Evolutionary conservation across 2,888 invertebrate species (phyloP).

Genomic region (Trachelus iudaicus): DNA sequence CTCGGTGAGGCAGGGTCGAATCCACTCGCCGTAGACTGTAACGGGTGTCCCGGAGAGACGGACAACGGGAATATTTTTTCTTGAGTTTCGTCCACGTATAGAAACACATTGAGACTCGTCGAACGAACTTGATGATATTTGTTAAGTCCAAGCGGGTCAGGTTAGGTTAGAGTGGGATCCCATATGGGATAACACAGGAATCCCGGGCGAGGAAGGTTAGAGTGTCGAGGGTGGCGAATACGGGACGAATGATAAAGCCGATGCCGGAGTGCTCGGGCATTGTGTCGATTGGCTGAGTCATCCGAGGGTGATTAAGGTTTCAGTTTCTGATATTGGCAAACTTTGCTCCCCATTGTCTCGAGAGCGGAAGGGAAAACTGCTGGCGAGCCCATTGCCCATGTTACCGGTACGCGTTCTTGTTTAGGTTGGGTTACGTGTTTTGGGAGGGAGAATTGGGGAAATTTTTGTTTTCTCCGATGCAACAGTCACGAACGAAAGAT

Average conservation of each 20-base stretch:
- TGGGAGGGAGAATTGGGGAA: no score
- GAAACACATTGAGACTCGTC: background rate
- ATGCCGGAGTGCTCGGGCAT: constrained; percentile 4
- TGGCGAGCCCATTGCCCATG: background rate
- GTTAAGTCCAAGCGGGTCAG: background rate
- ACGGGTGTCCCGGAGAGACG: background rate
- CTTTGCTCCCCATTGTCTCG: constrained; percentile 13
- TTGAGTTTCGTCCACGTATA: background rate
- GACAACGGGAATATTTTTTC: background rate
- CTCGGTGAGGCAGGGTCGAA: constrained; percentile 18
- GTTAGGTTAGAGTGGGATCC: background rate
- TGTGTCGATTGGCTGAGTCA: constrained; percentile 25
- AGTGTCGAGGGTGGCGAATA: background rate
- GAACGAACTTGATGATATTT: background rate
- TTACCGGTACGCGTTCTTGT: background rate
- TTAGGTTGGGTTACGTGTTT: background rate
- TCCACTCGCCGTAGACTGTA: background rate
- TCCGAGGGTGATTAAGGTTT: constrained; percentile 21
- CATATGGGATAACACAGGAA: background rate
- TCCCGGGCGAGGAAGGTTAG: background rate
- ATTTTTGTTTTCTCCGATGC: no score
- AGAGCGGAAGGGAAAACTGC: background rate
- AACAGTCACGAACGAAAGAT: no score
- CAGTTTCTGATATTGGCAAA: constrained; percentile 22
- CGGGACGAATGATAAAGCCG: background rate